Conservation (phyloP, 30 jellyfish, hydroid and myxozoan species). For the Pseudorhiza aurosa region DNA sequence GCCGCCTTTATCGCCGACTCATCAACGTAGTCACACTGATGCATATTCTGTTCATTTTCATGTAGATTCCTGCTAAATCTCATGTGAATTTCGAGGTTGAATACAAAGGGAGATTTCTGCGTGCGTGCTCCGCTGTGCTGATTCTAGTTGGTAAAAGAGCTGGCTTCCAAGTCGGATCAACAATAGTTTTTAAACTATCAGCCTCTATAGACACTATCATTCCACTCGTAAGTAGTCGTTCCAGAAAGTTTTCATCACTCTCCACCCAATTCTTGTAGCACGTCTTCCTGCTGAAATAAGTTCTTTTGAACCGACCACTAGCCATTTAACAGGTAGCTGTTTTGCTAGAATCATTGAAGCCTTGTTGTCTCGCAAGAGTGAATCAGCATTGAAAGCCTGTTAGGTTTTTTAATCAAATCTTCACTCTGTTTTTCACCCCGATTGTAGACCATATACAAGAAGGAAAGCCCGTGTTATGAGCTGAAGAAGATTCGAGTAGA, state of each 20-base stretch:
- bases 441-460: constrained; percentile 61
- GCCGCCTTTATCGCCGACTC: no score
- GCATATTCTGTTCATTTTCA: neutral
- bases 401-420: no score
- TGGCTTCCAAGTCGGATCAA: constrained; percentile 98
- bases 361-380: no score
- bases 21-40: no score
- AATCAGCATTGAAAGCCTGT: no score
- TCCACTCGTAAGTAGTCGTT: constrained; percentile 62
- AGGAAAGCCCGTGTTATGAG: constrained; percentile 92
- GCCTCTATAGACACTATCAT: constrained; percentile 71
- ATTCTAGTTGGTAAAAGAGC: constrained; percentile 91
- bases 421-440: neutral
- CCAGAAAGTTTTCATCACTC: no score
- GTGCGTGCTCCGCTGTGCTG: constrained; percentile 75
- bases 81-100: constrained; percentile 72
- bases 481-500: constrained; percentile 58
- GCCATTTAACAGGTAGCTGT: neutral
- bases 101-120: constrained; percentile 86
- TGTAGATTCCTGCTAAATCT: constrained; percentile 90
- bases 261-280: neutral
- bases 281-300: no score
- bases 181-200: constrained; percentile 76
- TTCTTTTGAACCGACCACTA: no score
- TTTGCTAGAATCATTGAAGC: neutral